Conservation (phyloP, 2,797 vertebrate genomes). For the Emydoidea blandingii region DNA sequence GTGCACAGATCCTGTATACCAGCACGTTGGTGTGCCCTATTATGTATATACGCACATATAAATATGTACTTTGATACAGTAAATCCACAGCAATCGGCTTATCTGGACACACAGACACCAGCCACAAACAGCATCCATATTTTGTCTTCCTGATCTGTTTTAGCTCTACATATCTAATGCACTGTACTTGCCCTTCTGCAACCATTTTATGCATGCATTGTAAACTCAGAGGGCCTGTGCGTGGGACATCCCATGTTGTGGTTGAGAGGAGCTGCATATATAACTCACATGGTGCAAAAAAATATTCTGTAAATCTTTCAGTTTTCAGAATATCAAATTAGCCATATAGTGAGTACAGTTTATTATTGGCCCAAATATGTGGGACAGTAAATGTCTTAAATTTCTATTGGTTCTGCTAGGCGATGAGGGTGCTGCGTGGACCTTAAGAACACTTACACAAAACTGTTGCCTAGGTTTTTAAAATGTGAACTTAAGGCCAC, state of each 20-base stretch:
- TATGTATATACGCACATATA: background rate
- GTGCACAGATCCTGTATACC: background rate
- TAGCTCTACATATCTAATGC: background rate
- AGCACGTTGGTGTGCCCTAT: background rate
- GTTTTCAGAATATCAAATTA: background rate
- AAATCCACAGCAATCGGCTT: conserved; percentile 19
- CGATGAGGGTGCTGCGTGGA: conserved; percentile 4
- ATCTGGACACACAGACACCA: conserved; percentile 35
- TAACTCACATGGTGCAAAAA: background rate
- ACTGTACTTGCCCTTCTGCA: background rate
- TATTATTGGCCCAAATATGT: background rate
- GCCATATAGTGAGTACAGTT: background rate
- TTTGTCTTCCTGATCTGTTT: background rate
- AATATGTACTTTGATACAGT: background rate
- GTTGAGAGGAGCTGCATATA: background rate
- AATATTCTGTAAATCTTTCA: rapidly evolving
- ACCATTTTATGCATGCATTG: rapidly evolving
- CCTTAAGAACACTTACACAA: background rate
- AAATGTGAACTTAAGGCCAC: conserved; percentile 53
- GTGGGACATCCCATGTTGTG: background rate
- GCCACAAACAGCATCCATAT: background rate
- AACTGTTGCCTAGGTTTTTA: conserved; percentile 25
- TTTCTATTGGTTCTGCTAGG: background rate
- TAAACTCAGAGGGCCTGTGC: rapidly evolving
- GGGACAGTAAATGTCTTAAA: background rate